phyloP scores from a whole-genome alignment of 2,888 invertebrate genomes.

The Machimus rusticus region DNA sequence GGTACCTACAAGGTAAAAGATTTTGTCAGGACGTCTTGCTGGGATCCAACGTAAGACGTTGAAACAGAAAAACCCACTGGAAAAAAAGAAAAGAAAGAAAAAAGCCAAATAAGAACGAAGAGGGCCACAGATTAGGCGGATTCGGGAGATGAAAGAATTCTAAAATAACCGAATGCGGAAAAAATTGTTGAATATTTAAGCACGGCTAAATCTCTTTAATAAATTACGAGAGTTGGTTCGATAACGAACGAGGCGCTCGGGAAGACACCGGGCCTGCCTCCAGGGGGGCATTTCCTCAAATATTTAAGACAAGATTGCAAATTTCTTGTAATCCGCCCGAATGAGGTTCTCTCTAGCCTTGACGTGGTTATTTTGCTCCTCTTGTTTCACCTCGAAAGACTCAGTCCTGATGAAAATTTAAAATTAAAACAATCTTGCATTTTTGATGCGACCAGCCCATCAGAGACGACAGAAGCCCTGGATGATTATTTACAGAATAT shows the following conservation, averaged over 20 bases:
- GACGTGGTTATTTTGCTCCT: not conserved
- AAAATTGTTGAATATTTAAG: constrained; percentile 40
- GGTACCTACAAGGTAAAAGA: not conserved
- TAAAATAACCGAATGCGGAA: constrained; percentile 37
- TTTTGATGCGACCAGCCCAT: not conserved
- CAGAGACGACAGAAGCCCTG: not conserved
- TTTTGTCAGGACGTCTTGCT: not conserved
- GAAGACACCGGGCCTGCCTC: not conserved
- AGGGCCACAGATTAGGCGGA: not conserved
- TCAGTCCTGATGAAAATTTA: not conserved
- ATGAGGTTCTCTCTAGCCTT: not conserved
- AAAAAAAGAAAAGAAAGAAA: not conserved
- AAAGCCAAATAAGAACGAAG: not conserved
- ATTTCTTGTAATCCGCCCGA: not conserved
- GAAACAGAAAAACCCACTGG: not conserved
- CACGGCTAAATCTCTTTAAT: constrained; percentile 20
- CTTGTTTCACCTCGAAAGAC: not conserved
- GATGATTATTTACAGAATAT: not conserved
- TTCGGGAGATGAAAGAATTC: constrained; percentile 10
- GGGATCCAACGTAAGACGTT: not conserved
- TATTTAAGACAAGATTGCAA: not conserved
- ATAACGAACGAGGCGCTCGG: not conserved
- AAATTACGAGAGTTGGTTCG: constrained; percentile 16
- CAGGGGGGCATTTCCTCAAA: not conserved
- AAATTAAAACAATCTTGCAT: not conserved